A percentile compares a stretch with the other conserved stretches of the same genome.
phyloP scores from a whole-genome alignment of 64 coral and sea anemone species.

The Actinia tenebrosa region DNA sequence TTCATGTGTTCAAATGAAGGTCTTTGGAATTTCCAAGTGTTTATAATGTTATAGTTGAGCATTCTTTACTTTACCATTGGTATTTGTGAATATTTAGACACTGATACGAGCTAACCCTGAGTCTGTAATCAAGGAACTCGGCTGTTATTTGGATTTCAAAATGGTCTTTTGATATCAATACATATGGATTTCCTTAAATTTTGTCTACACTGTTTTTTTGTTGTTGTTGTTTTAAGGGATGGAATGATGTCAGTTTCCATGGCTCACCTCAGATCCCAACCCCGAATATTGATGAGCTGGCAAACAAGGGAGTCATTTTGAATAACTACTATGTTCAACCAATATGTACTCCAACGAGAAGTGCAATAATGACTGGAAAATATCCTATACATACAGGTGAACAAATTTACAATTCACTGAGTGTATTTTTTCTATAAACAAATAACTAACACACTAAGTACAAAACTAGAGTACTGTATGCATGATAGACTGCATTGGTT shows the following conservation, averaged over 20 bases:
- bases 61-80: no score
- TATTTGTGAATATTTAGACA: no score
- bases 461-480: no score
- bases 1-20: no score
- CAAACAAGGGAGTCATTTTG: conserved; percentile 68
- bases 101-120: no score
- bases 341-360: conserved; percentile 77
- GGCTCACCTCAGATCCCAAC: conserved; percentile 80
- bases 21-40: no score
- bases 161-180: background rate
- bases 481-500: no score
- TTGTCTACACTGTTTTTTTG: background rate
- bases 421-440: background rate
- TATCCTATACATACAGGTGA: conserved; percentile 87
- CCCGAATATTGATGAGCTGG: conserved; percentile 73
- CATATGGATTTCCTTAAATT: background rate
- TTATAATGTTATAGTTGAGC: no score
- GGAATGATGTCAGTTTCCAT: conserved; percentile 70
- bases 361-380: conserved; percentile 79
- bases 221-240: conserved; percentile 32
- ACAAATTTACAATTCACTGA: no score
- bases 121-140: no score
- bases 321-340: conserved; percentile 84
- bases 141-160: no score
- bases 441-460: background rate